Evolutionary conservation across 2,797 vertebrate species (phyloP), one percentile per base, ranked within the genome.

Genomic region (Aldrovandia affinis): DNA sequence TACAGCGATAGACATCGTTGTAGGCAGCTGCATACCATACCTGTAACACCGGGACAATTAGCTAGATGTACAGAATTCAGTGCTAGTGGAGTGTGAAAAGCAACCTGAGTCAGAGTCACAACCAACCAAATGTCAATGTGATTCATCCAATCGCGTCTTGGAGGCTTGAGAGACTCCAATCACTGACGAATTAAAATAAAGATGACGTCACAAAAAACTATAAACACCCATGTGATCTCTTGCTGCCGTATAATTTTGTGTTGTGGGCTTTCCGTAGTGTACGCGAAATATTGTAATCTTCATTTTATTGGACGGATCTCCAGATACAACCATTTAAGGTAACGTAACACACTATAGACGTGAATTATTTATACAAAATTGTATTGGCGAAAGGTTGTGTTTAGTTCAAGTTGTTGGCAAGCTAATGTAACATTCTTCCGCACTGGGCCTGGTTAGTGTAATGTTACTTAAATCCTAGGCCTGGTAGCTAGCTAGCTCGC

Each of bases 181-280:
- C 70, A 44, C 6, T 42, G 42, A 75, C 20, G 39, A 75, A 20
- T n/a, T 4, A 36, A 70, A 70, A 44, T 44, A 47, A 44, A 75
- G 44, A 10, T 75, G 70, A 75, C 70, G 70, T 75, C 70, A 44
- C 14, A n/a, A 4, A 44, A 75, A 44, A 75, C 70, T 75, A 75
- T 75, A 75, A 75, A 75, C 70, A 44, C 39, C 70, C 70, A 44
- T 75, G 70, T 75, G 70, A 39, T 39, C 70, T 10, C 36, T 44
- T 25, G 1, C 70, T 47, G 70, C 44, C 70, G 70, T 75, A 73
- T 73, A 25, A 42, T 25, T 15, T 75, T 39, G 70, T 75, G 42
- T 75, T 75, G 70, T 75, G 36, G 70, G 39, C 39, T 25, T 44
- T n/a, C 42, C 25, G 39, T 75, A 75, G 42, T 44, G 8, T 1